These are phyloP conservation scores for Phyllostomus hastatus DNA, from an alignment of 2,113 vertebrate genomes.

Conservation along the genomic window DNA sequence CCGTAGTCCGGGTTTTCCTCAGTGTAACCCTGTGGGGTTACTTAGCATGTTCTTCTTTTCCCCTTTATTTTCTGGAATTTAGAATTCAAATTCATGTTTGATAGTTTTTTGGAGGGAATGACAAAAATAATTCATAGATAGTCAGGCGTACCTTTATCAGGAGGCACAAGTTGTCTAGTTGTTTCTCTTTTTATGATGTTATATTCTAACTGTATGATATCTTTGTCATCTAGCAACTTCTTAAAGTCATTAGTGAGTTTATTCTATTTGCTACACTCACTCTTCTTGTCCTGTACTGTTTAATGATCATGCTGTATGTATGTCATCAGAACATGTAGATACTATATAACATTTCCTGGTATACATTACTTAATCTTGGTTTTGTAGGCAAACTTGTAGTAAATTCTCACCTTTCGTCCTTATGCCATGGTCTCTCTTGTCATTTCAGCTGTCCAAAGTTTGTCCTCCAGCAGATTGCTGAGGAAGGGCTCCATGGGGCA, in stretches of 20 bases:
- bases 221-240: not conserved
- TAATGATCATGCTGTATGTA: not conserved
- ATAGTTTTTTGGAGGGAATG: not conserved
- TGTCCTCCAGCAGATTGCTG: not conserved
- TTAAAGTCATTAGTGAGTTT: not conserved
- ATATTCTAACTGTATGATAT: not conserved
- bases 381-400: not conserved
- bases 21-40: not conserved
- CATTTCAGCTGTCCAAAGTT: not conserved
- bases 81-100: not conserved
- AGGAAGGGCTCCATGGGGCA: not conserved
- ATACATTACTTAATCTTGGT: not conserved
- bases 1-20: not conserved
- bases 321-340: not conserved
- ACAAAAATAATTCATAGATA: not conserved
- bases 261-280: not conserved
- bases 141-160: not conserved
- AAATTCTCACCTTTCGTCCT: not conserved
- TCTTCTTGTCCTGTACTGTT: not conserved
- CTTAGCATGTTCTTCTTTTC: not conserved
- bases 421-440: not conserved
- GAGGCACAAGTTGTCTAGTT: not conserved
- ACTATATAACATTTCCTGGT: not conserved
- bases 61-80: slow-evolving; percentile 9
- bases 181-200: not conserved